Evolutionary conservation across 2,113 vertebrate species (phyloP).

Genomic region (Fulmarus glacialis): DNA sequence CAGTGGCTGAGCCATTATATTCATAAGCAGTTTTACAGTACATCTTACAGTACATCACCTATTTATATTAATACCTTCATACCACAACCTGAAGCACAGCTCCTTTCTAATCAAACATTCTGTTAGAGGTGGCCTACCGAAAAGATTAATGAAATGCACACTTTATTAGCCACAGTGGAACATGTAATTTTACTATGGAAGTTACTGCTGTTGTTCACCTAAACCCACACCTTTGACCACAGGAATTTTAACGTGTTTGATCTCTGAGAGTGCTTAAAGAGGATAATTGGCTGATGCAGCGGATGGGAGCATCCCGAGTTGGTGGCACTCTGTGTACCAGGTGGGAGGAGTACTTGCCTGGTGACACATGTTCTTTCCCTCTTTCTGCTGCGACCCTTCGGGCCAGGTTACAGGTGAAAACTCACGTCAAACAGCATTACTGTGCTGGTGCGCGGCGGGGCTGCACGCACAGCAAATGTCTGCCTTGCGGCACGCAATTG

Average conservation of each 20-base stretch:
- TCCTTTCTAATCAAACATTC: slow-evolving; percentile 8
- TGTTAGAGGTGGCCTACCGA: neutral
- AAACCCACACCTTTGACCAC: slow-evolving; percentile 1
- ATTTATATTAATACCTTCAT: neutral
- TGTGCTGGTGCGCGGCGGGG: neutral
- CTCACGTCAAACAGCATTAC: neutral
- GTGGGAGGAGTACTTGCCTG: neutral
- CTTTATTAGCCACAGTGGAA: slow-evolving; percentile 10
- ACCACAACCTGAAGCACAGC: neutral
- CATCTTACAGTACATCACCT: neutral
- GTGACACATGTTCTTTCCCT: neutral
- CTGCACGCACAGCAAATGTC: neutral
- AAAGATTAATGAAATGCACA: slow-evolving; percentile 49
- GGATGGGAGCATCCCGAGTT: neutral
- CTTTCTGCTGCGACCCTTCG: neutral
- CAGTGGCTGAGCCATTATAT: neutral
- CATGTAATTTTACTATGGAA: slow-evolving; percentile 2
- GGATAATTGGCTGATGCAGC: slow-evolving; percentile 2
- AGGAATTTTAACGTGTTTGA: slow-evolving; percentile 16
- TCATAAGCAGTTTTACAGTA: neutral
- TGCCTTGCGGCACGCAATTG: neutral
- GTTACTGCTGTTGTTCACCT: neutral
- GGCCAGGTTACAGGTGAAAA: neutral
- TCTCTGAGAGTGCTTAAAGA: neutral
- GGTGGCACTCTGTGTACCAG: neutral